Base-by-base conservation (phyloP, 2,113 vertebrate genomes). In the Rhombomys opimus region DNA sequence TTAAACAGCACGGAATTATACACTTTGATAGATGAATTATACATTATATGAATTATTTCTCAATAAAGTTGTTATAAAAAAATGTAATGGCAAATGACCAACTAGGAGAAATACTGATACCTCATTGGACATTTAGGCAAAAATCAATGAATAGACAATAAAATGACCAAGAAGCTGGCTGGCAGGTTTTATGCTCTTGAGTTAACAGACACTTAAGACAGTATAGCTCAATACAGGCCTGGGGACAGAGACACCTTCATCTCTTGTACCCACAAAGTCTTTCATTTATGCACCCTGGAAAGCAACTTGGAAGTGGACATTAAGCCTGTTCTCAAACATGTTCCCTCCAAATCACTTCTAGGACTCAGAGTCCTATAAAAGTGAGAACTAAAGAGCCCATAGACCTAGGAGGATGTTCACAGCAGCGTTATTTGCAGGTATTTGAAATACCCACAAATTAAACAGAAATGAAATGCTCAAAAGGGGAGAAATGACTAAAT, bases 401-500 rank as follows among this genome's bases (percentile, higher is more conserved):
- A 10, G 63, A 76, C 63, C 87, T 73, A 61, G 6, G 7, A 85
- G 76, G 70, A 72, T 78, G 52, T 35, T 84, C 94, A 57, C 2
- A 68, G 30, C 50, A 82, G 76, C 27, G 52, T 85, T 73, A 81
- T 93, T 75, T 76, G 59, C 41, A 38, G 70, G 25, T 52, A 90
- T 85, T 67, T 46, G 25, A 27, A 67, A 75, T 35, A 46, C 30
- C 23, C 14, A 90, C 87, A 96, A 91, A 90, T 95, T 52, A 96
- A 38, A 63, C 86, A 84, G 61, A 90, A 93, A 18, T 25, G 57
- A 81, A 84, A 63, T 87, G 96, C n/a, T 93, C 92, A 91, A 92
- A 96, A 95, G 50, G 35, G 70, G 77, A 35, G 68, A 95, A 86
- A 95, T 73, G 50, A 82, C 85, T 87, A 95, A 87, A 96, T 97